Percentiles rank a stretch among this genome's conserved stretches.
phyloP scores from a whole-genome alignment of 1,140 invertebrate species.

The Diorhabda sublineata region DNA sequence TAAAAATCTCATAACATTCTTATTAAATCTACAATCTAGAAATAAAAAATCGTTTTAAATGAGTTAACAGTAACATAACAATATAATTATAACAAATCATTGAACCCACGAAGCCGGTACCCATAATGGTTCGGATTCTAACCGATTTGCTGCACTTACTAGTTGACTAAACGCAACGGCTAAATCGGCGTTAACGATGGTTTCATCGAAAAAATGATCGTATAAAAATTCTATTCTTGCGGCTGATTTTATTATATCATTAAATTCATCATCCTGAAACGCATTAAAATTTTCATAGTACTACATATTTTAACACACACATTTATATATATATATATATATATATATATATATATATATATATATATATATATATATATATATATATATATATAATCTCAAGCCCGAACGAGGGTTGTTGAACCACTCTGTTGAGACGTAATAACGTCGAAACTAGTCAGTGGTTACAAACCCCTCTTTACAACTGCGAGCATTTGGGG shows the following conservation, averaged over 20 bases:
- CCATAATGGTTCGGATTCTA: conserved; percentile 94
- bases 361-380: no score
- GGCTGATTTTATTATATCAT: conserved; percentile 82
- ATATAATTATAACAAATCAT: conserved; percentile 48
- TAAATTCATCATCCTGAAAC: conserved; percentile 86
- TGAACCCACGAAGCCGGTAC: conserved; percentile 93
- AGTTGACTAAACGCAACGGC: conserved; percentile 84
- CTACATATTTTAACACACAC: no score
- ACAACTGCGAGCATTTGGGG: no score
- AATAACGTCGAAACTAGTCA: no score
- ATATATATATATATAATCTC: no score
- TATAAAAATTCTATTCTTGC: conserved; percentile 91
- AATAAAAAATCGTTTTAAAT: conserved; percentile 14
- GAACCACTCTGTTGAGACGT: no score
- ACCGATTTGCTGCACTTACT: conserved; percentile 71
- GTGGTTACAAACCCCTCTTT: no score
- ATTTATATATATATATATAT: no score
- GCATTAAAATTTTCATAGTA: not conserved
- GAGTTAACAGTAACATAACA: conserved; percentile 16
- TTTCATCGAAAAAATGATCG: conserved; percentile 91
- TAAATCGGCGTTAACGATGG: conserved; percentile 88
- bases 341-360: no score
- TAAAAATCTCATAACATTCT: not conserved
- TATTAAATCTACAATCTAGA: conserved; percentile 18
- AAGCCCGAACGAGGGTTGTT: no score